Evolutionary conservation across 2,888 invertebrate genomes (phyloP), one percentile per base, ranked within the genome.

Genomic region (Pheosia gnoma): DNA sequence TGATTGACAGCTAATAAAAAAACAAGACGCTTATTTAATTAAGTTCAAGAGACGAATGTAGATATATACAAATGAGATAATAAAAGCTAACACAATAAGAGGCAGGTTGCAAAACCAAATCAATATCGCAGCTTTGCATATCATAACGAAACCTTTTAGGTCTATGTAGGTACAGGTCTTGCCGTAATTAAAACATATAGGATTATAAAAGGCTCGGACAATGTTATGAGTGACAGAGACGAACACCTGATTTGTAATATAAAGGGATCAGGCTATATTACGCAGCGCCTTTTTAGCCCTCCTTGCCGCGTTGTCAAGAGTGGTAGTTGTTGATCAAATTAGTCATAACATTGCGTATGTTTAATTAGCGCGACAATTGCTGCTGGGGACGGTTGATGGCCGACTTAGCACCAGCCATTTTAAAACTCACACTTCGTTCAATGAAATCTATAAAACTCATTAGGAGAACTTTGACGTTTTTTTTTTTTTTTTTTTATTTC

Each of bases 281-380:
- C 41, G 6, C 41, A 67, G 71, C 67, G 55, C 64, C 49, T 55
- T 77, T 64, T 80, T 80, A 78, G 68, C 47, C 54, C 65, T 57
- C 57, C 58, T 61, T 71, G 67, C 66, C 66, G 67, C 65, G 61
- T 65, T 72, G 71, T 75, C 66, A 76, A 85, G 79, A 68, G 73
- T 70, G 71, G 80, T 79, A 80, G 81, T 85, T 86, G 82, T 84
- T 81, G 79, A 80, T 85, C 86, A 90, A 90, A 91, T 91, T 91
- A 90, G 90, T 91, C 86, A 89, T 89, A 90, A 83, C 82, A 78
- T 78, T 81, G 80, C 83, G 82, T 81, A 77, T 82, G 86, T 86
- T 89, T 91, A 91, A 91, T 90, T 89, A 90, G 82, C 85, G 90
- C 79, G 81, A 82, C 87, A 88, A 90, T 90, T 89, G 86, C 78